These are phyloP conservation scores for Buphagus erythrorhynchus DNA, from an alignment of 2,797 vertebrate species.

Conservation along the genomic window DNA sequence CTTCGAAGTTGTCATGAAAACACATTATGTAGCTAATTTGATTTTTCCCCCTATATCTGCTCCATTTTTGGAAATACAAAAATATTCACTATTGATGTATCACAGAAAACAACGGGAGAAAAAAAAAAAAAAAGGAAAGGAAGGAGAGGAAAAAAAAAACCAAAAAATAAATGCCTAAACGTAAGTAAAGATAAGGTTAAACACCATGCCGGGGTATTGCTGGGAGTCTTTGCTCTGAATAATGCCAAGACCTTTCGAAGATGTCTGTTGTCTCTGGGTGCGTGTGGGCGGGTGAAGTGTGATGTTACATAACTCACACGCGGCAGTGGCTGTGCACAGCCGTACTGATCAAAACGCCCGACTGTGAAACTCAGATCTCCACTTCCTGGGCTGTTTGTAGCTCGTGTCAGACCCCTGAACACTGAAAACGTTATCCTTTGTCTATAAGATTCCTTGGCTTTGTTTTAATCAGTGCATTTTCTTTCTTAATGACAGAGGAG, in stretches of 20 bases:
- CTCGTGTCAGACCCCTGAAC: conserved; percentile 2
- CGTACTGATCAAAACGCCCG: background rate
- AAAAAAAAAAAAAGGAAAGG: background rate
- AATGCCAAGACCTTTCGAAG: conserved; percentile 60
- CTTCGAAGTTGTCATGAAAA: background rate
- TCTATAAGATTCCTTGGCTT: background rate
- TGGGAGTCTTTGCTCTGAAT: conserved; percentile 44
- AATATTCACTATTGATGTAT: background rate
- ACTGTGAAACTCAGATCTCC: conserved; percentile 23
- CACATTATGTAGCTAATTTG: background rate
- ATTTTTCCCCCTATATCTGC: background rate
- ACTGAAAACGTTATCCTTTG: conserved; percentile 5
- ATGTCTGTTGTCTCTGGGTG: conserved; percentile 21
- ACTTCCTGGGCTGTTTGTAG: background rate
- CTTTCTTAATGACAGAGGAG: conserved; percentile 13
- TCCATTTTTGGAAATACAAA: conserved; percentile 12
- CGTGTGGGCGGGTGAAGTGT: conserved; percentile 1
- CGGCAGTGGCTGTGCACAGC: conserved; percentile 39
- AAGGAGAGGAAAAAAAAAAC: fast-evolving
- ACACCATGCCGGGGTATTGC: background rate
- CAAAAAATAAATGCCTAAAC: background rate
- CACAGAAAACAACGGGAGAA: background rate
- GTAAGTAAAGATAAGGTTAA: conserved; percentile 45
- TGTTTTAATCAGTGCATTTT: conserved; percentile 36
- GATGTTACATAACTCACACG: conserved; percentile 56